Conservation (phyloP, 2,888 invertebrate species). For the Ophioninae sp. region DNA sequence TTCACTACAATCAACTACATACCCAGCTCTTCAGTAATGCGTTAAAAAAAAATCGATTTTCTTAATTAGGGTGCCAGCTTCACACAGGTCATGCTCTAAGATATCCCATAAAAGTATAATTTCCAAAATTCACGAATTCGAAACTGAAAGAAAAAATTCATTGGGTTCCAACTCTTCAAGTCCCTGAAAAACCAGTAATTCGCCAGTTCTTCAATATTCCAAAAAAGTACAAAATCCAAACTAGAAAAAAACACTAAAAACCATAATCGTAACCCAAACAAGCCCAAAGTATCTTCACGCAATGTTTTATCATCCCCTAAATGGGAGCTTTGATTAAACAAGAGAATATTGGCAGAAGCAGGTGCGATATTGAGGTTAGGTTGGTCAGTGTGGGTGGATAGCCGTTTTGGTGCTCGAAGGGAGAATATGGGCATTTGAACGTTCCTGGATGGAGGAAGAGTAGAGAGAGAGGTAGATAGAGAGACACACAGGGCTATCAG, state of each 20-base stretch:
- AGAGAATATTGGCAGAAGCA: not conserved
- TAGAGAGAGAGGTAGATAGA: not conserved
- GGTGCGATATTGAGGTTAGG: slow-evolving; percentile 15
- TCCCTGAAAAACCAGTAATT: no score
- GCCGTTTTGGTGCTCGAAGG: slow-evolving; percentile 11
- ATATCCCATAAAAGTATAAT: no score
- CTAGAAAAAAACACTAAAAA: slow-evolving; percentile 6
- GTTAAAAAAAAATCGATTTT: no score
- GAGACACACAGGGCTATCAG: slow-evolving; percentile 68
- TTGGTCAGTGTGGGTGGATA: not conserved
- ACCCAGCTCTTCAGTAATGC: no score
- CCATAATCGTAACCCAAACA: not conserved
- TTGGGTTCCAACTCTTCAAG: no score
- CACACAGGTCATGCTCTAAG: no score
- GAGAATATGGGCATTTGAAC: slow-evolving; percentile 58
- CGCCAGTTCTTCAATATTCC: no score
- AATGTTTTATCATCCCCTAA: no score
- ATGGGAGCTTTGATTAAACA: not conserved
- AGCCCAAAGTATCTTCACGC: not conserved
- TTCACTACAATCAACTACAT: no score
- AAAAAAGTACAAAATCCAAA: not conserved
- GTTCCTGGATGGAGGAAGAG: slow-evolving; percentile 11
- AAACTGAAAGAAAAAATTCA: no score
- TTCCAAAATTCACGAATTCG: not conserved
- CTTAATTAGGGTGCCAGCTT: no score